Evolutionary conservation across 1,140 invertebrate genomes (phyloP), one percentile per base, ranked within the genome.

Genomic region (Helicoverpa zea): DNA sequence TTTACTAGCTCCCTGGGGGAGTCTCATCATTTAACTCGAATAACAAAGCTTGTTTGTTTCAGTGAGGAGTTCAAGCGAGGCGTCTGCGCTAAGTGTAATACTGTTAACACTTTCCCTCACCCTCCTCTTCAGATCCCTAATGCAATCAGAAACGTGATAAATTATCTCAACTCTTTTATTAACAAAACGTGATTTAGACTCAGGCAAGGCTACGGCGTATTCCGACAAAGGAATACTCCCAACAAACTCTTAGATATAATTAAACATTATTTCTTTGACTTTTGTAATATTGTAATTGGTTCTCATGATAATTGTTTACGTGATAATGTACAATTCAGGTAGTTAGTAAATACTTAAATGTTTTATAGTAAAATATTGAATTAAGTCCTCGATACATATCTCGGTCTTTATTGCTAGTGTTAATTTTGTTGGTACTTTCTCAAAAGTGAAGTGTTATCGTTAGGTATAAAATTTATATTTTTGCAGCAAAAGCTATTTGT

Each of bases 81-180:
- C 83, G 79, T 85, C 89, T 84, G 87, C 90, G 83, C 84, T 89
- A 85, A 91, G 87, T 85, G 86, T 92, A 92, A 93, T 86, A 66
- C 80, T 94, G 88, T 91, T 94, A 92, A 91, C 90, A 91, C 89
- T 93, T 90, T 89, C 88, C 63, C 83, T 93, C 77, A 84, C 87
- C 73, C 84, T 88, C 83, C 85, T 90, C 86, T 74, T 93, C 79
- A 87, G 84, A 87, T 87, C 87, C 81, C 78, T 91, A 87, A 90
- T 88, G 81, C 82, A 89, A 90, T 91, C 87, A 88, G 85, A 89
- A 88, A 94, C 92, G 92, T 94, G 93, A 94, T 94, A 91, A 94
- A 94, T 91, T 91, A 89, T 90, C 81, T 82, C 79, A 80, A 80
- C 80, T 82, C 78, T 86, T 86, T 88, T 86, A 87, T 89, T 86